Percentiles rank a stretch among this genome's conserved stretches.
phyloP scores from a whole-genome alignment of 2,797 vertebrate species.

The Caiman crocodilus region DNA sequence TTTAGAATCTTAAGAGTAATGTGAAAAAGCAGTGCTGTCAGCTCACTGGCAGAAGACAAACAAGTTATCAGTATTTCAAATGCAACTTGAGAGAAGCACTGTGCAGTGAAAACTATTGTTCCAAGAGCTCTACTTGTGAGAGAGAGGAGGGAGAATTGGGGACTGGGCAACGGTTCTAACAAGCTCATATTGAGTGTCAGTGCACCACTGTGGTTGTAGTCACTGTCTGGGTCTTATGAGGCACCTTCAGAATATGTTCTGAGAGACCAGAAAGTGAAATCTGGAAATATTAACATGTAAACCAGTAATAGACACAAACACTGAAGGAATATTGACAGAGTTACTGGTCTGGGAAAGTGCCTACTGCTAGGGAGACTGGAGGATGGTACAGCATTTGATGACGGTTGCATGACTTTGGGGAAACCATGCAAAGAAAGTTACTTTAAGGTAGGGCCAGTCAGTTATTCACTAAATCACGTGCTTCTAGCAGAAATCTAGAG shows the following conservation, averaged over 20 bases:
- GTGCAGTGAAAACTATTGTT: background rate
- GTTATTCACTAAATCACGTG: background rate
- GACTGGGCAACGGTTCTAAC: background rate
- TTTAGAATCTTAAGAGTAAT: background rate
- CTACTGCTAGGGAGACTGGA: background rate
- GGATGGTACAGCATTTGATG: background rate
- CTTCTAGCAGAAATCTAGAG: background rate
- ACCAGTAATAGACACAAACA: background rate
- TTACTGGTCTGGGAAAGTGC: background rate
- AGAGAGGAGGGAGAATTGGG: background rate
- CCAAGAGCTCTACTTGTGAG: background rate
- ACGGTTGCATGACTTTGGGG: background rate
- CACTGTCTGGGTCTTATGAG: background rate
- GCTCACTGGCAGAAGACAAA: background rate
- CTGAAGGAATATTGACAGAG: background rate
- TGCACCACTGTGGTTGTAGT: background rate
- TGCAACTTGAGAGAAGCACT: background rate
- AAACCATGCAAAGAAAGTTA: background rate
- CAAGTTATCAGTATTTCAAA: background rate
- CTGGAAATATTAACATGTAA: constrained; percentile 1
- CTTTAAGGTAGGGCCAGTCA: background rate
- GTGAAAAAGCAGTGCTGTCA: background rate
- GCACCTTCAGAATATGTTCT: background rate
- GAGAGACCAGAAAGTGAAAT: background rate
- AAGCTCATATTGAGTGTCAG: background rate